Percentiles rank a stretch among this genome's conserved stretches.
These are phyloP conservation scores for Drosophila putrida DNA, from an alignment of 2,888 invertebrate genomes.

Conservation along the genomic window DNA sequence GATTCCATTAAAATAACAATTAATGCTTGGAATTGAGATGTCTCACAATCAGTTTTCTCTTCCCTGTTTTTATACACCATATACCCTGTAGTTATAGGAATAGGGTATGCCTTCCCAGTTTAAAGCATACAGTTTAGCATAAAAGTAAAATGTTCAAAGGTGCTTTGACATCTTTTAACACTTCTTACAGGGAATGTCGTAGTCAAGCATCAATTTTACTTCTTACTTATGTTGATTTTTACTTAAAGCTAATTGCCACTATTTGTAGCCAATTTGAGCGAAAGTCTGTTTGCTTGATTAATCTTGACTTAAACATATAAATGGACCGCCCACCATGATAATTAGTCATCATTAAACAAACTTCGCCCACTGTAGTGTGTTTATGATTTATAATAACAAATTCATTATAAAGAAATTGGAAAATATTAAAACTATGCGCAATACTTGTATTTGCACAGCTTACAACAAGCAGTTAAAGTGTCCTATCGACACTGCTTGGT, in stretches of 20 bases:
- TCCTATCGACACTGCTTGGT: slow-evolving; percentile 4
- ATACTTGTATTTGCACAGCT: slow-evolving; percentile 8
- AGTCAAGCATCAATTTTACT: not conserved
- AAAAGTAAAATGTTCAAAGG: too few species aligned
- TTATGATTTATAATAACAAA: slow-evolving; percentile 1
- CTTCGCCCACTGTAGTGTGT: not conserved
- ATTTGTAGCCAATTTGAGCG: slow-evolving; percentile 69
- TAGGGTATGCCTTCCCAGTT: not conserved
- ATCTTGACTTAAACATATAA: slow-evolving; percentile 42
- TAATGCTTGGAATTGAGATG: slow-evolving; percentile 1
- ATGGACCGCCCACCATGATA: slow-evolving; percentile 33
- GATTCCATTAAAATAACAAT: slow-evolving; percentile 1
- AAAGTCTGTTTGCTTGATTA: slow-evolving; percentile 58
- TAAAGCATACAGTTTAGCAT: too few species aligned
- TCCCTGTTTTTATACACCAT: too few species aligned
- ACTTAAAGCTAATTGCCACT: slow-evolving; percentile 58
- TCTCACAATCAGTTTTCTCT: not conserved
- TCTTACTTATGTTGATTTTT: not conserved
- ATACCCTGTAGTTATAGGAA: not conserved
- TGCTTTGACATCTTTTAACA: not conserved
- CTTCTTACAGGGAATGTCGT: not conserved
- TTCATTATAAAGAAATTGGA: not conserved
- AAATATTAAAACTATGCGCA: slow-evolving; percentile 1
- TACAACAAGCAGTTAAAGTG: slow-evolving; percentile 12
- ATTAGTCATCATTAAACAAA: not conserved